These are phyloP conservation scores for Himalopsyche kuldschensis DNA, from an alignment of 2,888 invertebrate species.

Conservation along the genomic window DNA sequence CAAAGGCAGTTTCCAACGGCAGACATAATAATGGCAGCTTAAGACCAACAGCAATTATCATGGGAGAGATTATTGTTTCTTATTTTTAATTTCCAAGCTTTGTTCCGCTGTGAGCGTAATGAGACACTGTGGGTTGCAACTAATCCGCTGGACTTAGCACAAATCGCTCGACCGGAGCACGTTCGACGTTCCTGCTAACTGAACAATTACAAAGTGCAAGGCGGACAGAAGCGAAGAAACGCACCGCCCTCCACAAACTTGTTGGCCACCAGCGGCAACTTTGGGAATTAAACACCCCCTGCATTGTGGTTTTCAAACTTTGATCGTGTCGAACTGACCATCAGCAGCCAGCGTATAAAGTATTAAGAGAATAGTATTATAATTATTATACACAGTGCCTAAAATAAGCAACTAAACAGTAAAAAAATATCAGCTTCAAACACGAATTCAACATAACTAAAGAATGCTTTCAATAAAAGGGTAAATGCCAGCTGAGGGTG, in stretches of 20 bases:
- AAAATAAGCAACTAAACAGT: too few relatives aligned
- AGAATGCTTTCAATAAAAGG: too few relatives aligned
- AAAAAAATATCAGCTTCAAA: too few relatives aligned
- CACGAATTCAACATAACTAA: too few relatives aligned
- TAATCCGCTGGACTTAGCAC: not conserved
- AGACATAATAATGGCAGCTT: too few relatives aligned
- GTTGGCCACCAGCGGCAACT: not conserved
- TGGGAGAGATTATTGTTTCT: not conserved
- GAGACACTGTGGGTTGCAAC: not conserved
- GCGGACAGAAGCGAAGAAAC: not conserved
- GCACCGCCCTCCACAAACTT: not conserved
- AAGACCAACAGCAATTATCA: too few relatives aligned
- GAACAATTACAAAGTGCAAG: not conserved
- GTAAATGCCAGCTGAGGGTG: too few relatives aligned
- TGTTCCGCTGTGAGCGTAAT: not conserved
- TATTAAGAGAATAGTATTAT: too few relatives aligned
- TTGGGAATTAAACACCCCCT: not conserved
- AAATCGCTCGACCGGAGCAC: not conserved
- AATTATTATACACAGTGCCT: too few relatives aligned
- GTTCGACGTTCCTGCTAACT: not conserved
- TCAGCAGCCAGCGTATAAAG: too few relatives aligned
- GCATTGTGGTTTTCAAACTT: not conserved
- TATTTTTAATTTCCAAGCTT: not conserved
- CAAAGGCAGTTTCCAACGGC: too few relatives aligned
- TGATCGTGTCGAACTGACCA: not conserved